Evolutionary conservation across 2,113 vertebrate genomes (phyloP), one percentile per base, ranked within the genome.

Genomic region (Prietella phreatophila): DNA sequence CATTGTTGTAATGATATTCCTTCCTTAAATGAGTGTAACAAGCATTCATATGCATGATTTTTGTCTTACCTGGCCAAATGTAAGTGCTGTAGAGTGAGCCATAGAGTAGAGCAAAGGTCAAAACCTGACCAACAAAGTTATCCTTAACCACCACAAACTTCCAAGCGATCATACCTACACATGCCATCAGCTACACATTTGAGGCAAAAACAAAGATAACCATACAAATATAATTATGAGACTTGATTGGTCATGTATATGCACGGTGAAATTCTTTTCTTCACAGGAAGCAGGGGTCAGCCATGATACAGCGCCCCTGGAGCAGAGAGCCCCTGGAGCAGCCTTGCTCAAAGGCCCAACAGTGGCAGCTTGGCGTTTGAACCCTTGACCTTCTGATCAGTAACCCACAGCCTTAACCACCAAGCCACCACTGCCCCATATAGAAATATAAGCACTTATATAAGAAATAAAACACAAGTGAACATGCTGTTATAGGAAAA

Each of bases 161-260:
- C 98, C 98, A 99, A 81, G 93, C 91, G 87, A 99, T 96, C 97
- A 99, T 99, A 90, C 96, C 97, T 88, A 97, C 55, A 89, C 97
- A 98, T 69, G 95, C 95, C 82, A 98, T 92, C 89, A 96, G 93
- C 98, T 99, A 90, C 78, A 92, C 27, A 91, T 92, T 87, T 82
- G 88, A 67, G 22, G 58, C 53, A 91, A 91, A 76, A 85, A 22
- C 6, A 1, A 63, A 84, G 42, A 79, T 33, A 55, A 82, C 5
- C 83, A 84, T 30, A 13, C 1, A 61, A 71, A 53, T n/a, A 6
- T 47, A 47, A 47, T 47, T 47, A 47, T 42, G 42, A 47, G 42
- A 47, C 42, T 42, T 42, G 5, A 47, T 7, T 47, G 42, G 7
- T 47, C 42, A 47, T 42, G 6, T 6, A 47, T 47, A 47, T 47